These are phyloP conservation scores for Darevskia mixta DNA, from an alignment of 2,797 vertebrate genomes.

Conservation along the genomic window DNA sequence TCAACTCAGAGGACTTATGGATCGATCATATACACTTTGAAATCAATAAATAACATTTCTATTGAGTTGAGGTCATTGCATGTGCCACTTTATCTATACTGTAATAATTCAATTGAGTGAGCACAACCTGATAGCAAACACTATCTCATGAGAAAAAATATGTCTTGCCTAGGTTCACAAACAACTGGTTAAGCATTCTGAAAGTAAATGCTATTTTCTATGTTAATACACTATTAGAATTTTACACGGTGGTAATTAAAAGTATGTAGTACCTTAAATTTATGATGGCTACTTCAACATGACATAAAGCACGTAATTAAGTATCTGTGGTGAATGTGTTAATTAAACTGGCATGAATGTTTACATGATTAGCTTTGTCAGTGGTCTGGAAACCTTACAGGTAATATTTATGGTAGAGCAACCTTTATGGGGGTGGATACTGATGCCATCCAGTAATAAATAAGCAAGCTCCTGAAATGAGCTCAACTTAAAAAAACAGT, in stretches of 20 bases:
- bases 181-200: neutral
- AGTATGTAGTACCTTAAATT: slow-evolving; percentile 5
- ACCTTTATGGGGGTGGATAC: neutral
- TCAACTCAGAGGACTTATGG: slow-evolving; percentile 1
- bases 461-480: neutral
- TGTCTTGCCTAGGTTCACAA: slow-evolving; percentile 9
- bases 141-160: neutral
- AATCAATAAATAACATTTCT: slow-evolving; percentile 18
- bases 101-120: neutral
- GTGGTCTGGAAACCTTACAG: neutral
- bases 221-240: neutral
- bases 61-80: neutral
- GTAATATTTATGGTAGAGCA: slow-evolving; percentile 1
- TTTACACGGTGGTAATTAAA: slow-evolving; percentile 14
- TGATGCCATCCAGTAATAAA: neutral
- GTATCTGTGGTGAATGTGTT: slow-evolving; percentile 15
- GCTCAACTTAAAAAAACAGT: neutral
- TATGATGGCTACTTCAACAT: neutral
- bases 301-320: neutral
- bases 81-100: slow-evolving; percentile 7
- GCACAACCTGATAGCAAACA: neutral
- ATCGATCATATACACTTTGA: slow-evolving; percentile 13
- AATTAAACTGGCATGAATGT: slow-evolving; percentile 21
- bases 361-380: slow-evolving; percentile 8
- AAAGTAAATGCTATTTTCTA: slow-evolving; percentile 2